Percentiles rank a stretch among this genome's conserved stretches.
Evolutionary conservation across 2,797 vertebrate species (phyloP).

Genomic region (Rhinogobio ventralis): DNA sequence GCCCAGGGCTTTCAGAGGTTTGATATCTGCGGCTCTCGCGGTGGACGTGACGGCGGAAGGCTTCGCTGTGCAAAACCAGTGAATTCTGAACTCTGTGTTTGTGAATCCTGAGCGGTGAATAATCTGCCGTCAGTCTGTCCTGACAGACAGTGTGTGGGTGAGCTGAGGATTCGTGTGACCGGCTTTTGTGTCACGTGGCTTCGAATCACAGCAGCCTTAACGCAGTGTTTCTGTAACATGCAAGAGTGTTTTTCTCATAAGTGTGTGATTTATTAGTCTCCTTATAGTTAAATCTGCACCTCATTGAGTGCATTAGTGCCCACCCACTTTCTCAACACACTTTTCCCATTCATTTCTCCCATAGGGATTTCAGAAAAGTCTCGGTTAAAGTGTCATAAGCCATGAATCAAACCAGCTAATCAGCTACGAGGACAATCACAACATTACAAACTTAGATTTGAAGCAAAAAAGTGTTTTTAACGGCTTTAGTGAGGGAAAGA

Average conservation of each 20-base stretch:
- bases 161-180: conserved; percentile 32
- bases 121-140: conserved; percentile 24
- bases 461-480: too few relatives aligned
- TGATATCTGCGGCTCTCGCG: neutral
- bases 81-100: neutral
- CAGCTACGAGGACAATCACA: too few relatives aligned
- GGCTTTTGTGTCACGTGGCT: conserved; percentile 14
- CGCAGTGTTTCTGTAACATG: neutral
- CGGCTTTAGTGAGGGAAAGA: neutral
- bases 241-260: neutral
- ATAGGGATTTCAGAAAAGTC: neutral
- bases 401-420: neutral
- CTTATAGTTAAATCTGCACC: neutral
- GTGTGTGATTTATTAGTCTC: neutral
- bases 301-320: neutral
- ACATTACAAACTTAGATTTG: too few relatives aligned
- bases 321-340: neutral
- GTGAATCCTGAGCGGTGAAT: conserved; percentile 3
- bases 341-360: neutral
- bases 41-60: neutral
- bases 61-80: neutral
- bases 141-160: conserved; percentile 52
- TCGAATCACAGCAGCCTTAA: neutral
- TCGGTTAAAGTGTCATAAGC: neutral
- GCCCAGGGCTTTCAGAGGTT: neutral